Conservation (phyloP, 1,140 invertebrate species). For the Xylocopa sonorina region DNA sequence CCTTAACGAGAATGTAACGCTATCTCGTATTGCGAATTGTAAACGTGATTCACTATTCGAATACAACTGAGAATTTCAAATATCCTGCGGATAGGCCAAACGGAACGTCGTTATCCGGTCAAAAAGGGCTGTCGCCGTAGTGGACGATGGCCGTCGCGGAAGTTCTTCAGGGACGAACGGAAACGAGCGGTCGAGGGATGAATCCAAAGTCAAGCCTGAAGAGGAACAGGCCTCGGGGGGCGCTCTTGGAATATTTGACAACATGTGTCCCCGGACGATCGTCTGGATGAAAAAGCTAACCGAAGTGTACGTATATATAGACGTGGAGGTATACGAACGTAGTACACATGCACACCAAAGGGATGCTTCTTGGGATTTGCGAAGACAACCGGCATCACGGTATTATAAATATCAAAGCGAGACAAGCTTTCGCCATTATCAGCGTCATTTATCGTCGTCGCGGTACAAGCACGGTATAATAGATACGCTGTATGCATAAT, state of each 20-base stretch:
- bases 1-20: too few relatives aligned
- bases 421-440: conserved; percentile 35
- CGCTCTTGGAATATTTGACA: conserved; percentile 64
- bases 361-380: conserved; percentile 24
- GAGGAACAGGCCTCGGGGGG: conserved; percentile 61
- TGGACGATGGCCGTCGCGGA: conserved; percentile 38
- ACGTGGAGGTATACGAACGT: too few relatives aligned
- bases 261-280: conserved; percentile 66
- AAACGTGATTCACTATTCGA: too few relatives aligned
- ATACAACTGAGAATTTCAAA: conserved; percentile 53
- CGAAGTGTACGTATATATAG: conserved; percentile 35
- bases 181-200: conserved; percentile 56
- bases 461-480: conserved; percentile 1
- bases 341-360: background rate
- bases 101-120: conserved; percentile 19
- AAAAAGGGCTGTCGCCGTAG: conserved; percentile 39
- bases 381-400: background rate
- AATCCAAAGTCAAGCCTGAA: conserved; percentile 63
- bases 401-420: conserved; percentile 48
- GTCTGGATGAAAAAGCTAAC: conserved; percentile 46
- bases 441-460: conserved; percentile 34
- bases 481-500: conserved; percentile 17
- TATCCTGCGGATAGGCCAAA: background rate
- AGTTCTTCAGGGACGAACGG: conserved; percentile 51
- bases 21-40: too few relatives aligned